Base-by-base conservation (phyloP, 2,113 vertebrate species). In the Aspidoscelis tigris region DNA sequence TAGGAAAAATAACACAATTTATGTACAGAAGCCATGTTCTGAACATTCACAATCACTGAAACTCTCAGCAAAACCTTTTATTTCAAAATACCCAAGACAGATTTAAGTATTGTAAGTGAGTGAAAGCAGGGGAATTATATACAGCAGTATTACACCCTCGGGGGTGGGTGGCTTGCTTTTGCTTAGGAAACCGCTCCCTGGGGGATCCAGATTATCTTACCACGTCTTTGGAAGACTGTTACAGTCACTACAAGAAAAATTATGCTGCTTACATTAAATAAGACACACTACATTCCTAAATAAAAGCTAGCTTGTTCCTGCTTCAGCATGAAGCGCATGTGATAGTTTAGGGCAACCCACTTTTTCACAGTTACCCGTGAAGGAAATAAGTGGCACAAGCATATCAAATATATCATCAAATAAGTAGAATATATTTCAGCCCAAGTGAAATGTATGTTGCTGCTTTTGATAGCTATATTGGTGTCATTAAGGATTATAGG, bases 401-500 rank as follows among this genome's bases (percentile, higher is more conserved):
- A 24, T 55, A 88, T 44, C 2, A 87, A 90, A 87, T 85, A 47
- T 22, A 24, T 64, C 76, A 78, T 61, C 14, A 89, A 86, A 44
- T 41, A 88, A n/a, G 7, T 88, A n/a, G 69, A 65, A 79, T 73
- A 12, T 50, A 84, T 86, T 90, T 86, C 41, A 70, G 44, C 55
- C 76, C 21, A 88, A 88, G 68, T 78, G 81, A 88, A 88, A 83
- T 33, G 0, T 73, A 85, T 16, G 78, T 75, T 87, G 68, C 5
- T 2, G 77, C 77, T 89, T 88, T 53, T 24, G 50, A 77, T 55
- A 70, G 7, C 12, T 26, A 21, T 81, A 86, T 82, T 11, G 20
- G 4, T 88, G 90, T 87, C 78, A 81, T 70, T 82, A 47, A 82
- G 26, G 72, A 66, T 91, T 92, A 87, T 78, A 87, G 83, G 0